These are phyloP conservation scores for Enteromius radiatus DNA, from an alignment of 2,797 vertebrate species.

Conservation along the genomic window DNA sequence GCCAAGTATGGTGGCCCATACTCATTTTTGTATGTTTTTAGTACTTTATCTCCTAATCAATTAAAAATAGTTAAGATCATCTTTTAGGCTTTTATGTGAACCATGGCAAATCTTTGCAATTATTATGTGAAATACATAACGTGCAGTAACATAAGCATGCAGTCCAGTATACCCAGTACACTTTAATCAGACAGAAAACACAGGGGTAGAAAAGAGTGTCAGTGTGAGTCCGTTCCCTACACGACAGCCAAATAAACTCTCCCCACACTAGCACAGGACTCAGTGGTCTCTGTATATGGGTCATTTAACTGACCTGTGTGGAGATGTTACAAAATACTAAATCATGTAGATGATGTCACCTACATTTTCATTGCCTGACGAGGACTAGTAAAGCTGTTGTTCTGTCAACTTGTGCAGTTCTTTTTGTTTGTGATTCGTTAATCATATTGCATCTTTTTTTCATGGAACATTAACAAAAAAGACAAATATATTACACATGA, in stretches of 20 bases:
- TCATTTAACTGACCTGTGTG: conserved; percentile 49
- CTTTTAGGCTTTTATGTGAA: neutral
- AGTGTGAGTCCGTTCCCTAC: conserved; percentile 38
- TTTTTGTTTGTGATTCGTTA: neutral
- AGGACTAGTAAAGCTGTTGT: neutral
- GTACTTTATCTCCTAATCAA: neutral
- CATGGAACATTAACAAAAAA: neutral
- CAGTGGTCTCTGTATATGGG: conserved; percentile 48
- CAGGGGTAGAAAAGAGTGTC: conserved; percentile 31
- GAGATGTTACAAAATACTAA: conserved; percentile 28
- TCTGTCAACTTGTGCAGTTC: neutral
- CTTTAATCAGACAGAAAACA: conserved; percentile 17
- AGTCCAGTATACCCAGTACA: neutral
- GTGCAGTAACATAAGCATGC: neutral
- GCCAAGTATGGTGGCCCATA: too few relatives aligned
- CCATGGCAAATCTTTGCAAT: neutral
- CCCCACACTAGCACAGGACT: conserved; percentile 26
- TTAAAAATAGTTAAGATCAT: neutral
- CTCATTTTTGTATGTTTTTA: neutral
- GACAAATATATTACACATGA: neutral
- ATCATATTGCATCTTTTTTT: neutral
- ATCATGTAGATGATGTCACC: conserved; percentile 40
- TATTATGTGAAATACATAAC: neutral
- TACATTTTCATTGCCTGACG: conserved; percentile 44
- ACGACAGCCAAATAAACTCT: conserved; percentile 31